phyloP scores from a whole-genome alignment of 2,113 vertebrate species.

The Brienomyrus longianalis region DNA sequence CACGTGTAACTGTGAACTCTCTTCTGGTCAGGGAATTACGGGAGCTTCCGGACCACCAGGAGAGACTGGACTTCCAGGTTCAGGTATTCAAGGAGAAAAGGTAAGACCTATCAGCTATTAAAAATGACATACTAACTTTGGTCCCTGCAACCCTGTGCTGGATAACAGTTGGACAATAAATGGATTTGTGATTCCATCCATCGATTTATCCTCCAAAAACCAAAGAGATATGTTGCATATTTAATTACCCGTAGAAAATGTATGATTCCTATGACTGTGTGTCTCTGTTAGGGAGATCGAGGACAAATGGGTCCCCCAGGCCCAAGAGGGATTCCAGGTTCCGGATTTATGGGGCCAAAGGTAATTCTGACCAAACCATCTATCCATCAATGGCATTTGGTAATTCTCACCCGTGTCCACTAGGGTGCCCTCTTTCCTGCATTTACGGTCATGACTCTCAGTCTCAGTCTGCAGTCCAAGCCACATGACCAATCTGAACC shows the following conservation, averaged over 20 bases:
- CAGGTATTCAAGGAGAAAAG: constrained; percentile 65
- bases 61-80: constrained; percentile 49
- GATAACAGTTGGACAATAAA: neutral
- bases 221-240: neutral
- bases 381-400: neutral
- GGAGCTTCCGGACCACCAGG: constrained; percentile 57
- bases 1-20: constrained; percentile 12
- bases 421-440: neutral
- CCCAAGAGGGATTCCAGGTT: constrained; percentile 52
- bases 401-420: neutral
- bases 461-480: neutral
- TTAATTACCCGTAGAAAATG: neutral
- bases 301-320: constrained; percentile 55
- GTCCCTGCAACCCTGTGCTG: neutral
- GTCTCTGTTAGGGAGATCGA: constrained; percentile 48
- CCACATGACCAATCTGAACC: neutral
- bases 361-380: constrained; percentile 31
- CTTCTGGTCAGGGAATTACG: constrained; percentile 58
- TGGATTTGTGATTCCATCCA: neutral
- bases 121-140: neutral
- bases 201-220: neutral
- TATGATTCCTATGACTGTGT: neutral
- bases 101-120: constrained; percentile 30
- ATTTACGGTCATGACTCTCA: neutral
- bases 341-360: constrained; percentile 56